Percentiles rank a stretch among this genome's conserved stretches.
Evolutionary conservation across 2,797 vertebrate genomes (phyloP).

Genomic region (Sphaeramia orbicularis): DNA sequence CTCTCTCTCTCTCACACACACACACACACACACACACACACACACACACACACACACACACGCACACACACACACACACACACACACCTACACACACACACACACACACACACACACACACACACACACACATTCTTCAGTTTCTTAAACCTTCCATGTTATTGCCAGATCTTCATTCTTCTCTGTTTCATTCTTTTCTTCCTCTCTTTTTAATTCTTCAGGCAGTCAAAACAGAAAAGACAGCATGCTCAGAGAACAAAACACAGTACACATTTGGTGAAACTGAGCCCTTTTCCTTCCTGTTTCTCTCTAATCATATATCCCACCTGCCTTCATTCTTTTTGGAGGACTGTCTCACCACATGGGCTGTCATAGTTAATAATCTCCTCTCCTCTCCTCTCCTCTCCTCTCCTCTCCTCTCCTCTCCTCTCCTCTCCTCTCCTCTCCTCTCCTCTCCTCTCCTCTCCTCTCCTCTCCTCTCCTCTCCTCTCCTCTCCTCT

Average conservation of each 20-base stretch:
- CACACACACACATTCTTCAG: slow-evolving; percentile 37
- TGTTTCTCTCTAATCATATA: slow-evolving; percentile 34
- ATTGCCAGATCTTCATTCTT: slow-evolving; percentile 58
- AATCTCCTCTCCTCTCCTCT: too few species aligned
- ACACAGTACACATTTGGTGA: slow-evolving; percentile 40
- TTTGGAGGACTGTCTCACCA: slow-evolving; percentile 19
- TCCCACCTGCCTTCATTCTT: slow-evolving; percentile 23
- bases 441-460: slow-evolving; percentile 9
- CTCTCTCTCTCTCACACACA: slow-evolving; percentile 5
- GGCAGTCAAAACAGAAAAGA: slow-evolving; percentile 54
- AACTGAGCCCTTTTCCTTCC: slow-evolving; percentile 42
- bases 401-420: slow-evolving; percentile 12
- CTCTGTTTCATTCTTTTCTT: slow-evolving; percentile 46
- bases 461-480: slow-evolving; percentile 12
- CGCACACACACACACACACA: too few species aligned
- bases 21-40: too few species aligned
- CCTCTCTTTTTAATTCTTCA: slow-evolving; percentile 56
- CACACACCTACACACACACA: too few species aligned
- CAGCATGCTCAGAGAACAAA: slow-evolving; percentile 50
- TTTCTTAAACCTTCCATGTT: slow-evolving; percentile 44
- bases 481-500: slow-evolving; percentile 2
- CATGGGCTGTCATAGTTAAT: slow-evolving; percentile 25
- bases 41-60: too few species aligned
- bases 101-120: too few species aligned
- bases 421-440: slow-evolving; percentile 2